Percentiles rank a stretch among this genome's conserved stretches.
Evolutionary conservation across 2,797 vertebrate genomes (phyloP).

Genomic region (Spinibarbus caldwelli): DNA sequence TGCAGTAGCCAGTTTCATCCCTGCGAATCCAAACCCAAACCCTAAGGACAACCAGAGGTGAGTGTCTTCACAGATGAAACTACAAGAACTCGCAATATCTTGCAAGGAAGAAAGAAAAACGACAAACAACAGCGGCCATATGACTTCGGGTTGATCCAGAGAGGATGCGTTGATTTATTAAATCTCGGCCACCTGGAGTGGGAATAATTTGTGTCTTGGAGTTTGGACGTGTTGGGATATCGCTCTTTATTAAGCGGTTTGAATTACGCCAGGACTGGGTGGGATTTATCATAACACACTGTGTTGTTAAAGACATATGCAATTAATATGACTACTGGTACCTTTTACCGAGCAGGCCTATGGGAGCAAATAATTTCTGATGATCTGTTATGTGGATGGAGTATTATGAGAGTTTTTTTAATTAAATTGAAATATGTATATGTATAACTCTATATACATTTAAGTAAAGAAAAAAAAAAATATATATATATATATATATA

Average conservation of each 20-base stretch:
- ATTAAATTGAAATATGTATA: too few relatives aligned
- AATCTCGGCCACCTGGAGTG: conserved; percentile 12
- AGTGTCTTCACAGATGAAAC: conserved; percentile 75
- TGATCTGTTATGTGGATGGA: not conserved
- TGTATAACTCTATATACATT: too few relatives aligned
- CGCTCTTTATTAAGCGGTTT: not conserved
- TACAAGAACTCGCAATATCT: conserved; percentile 52
- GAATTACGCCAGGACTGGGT: conserved; percentile 24
- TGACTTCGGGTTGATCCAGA: not conserved
- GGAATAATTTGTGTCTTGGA: conserved; percentile 31
- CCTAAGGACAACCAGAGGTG: conserved; percentile 77
- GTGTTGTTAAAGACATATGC: conserved; percentile 1
- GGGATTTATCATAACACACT: conserved; percentile 22
- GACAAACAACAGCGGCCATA: not conserved
- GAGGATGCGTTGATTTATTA: conserved; percentile 16
- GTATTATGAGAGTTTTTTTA: not conserved
- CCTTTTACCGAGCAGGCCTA: not conserved
- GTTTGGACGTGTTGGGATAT: conserved; percentile 36
- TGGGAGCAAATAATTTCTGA: not conserved
- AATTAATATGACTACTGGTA: not conserved
- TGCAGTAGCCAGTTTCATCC: conserved; percentile 79
- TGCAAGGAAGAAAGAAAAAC: not conserved
- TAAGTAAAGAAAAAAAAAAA: too few relatives aligned
- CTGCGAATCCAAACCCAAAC: conserved; percentile 71
- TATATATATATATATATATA: too few relatives aligned